Base-by-base conservation (phyloP, 2,888 invertebrate species). In the Tortricodes alternella region DNA sequence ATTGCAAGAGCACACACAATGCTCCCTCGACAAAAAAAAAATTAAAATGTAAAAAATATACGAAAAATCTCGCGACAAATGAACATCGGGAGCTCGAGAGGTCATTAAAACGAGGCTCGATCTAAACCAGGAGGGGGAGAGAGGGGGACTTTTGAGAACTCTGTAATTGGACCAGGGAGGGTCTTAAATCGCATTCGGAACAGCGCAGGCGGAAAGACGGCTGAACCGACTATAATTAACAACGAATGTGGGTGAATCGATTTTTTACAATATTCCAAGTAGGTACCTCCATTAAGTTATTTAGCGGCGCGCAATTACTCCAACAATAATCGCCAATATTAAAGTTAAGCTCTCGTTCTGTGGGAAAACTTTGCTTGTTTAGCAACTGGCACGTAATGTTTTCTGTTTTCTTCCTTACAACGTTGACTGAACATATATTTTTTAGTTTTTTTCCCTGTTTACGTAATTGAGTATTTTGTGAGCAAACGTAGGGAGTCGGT, bases 241-340 rank as follows among this genome's bases (percentile, higher is more conserved):
- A 88, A 89, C 89, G 89, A 89, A 90, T 90, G 87, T 89, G 89
- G 87, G 87, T 83, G 81, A 87, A 89, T 89, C 88, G 89, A 89
- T 88, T 85, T 84, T 83, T 83, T 74, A 67, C 66, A 65, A 61
- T 68, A 68, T 64, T 70, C 64, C 73, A 71, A 78, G 78, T n/a
- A n/a, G n/a, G n/a, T 75, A 73, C 79, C 77, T 74, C 80, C 77
- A 80, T 84, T 81, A 80, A 74, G 78, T 80, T 80, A 79, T 76
- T 78, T 79, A 67, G 78, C 79, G 72, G 76, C 77, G 79, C 86
- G 79, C 86, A 86, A 87, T 89, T 84, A 85, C 85, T 76, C 75
- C 76, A 78, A 84, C 80, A 82, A 79, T 80, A 76, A 77, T n/a
- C 74, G 74, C 77, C 81, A 87, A 85, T 87, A 87, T 86, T 85